Evolutionary conservation across 2,113 vertebrate species (phyloP).

Genomic region (Balaeniceps rex): DNA sequence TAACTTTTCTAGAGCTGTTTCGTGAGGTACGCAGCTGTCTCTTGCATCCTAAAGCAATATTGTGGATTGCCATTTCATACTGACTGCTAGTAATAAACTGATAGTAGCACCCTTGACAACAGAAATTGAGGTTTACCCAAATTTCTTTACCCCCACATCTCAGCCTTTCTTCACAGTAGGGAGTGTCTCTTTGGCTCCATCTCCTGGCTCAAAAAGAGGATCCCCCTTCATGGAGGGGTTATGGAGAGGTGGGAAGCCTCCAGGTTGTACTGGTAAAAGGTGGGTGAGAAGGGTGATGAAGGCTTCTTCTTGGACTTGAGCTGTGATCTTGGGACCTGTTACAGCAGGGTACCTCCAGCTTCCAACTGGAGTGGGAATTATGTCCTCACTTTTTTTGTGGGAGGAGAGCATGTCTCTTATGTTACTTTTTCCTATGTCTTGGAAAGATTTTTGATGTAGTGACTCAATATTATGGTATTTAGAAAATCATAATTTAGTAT

Average conservation of each 20-base stretch:
- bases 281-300: not conserved
- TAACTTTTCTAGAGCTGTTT: not conserved
- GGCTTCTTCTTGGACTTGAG: not conserved
- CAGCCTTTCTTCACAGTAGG: not conserved
- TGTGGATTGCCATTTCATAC: not conserved
- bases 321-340: not conserved
- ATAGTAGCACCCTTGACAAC: not conserved
- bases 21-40: not conserved
- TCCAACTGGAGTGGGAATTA: not conserved
- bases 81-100: not conserved
- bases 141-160: not conserved
- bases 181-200: conserved; percentile 52
- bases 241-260: not conserved
- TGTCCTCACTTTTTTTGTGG: not conserved
- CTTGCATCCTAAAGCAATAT: not conserved
- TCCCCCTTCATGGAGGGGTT: not conserved
- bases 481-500: not conserved
- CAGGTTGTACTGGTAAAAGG: not conserved
- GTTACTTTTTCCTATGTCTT: not conserved
- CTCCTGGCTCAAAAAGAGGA: conserved; percentile 28
- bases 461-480: conserved; percentile 36
- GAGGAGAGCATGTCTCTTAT: not conserved
- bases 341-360: not conserved
- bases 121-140: not conserved
- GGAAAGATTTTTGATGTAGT: not conserved